Evolutionary conservation across 2,797 vertebrate species (phyloP), one percentile per base, ranked within the genome.

Genomic region (Diglossa cyanea): DNA sequence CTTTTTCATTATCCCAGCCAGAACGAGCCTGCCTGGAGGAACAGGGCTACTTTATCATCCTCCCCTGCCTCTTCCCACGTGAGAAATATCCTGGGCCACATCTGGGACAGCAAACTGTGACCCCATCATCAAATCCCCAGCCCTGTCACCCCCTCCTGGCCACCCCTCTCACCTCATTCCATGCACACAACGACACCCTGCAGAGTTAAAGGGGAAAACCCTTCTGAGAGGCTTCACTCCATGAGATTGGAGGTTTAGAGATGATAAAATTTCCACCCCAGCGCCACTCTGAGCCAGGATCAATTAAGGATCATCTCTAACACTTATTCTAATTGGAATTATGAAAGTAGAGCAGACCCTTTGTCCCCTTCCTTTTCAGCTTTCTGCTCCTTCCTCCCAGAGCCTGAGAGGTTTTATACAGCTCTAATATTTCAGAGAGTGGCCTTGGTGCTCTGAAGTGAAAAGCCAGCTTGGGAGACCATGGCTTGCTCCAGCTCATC

Each of bases 1-100:
- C 62, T 72, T 93, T 75, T 76, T 84, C 94, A 96, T 96, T 93
- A 93, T 47, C 93, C 86, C 86, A 85, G 77, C 83, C 30, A 87
- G 80, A 30, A 75, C 62, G 86, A 78, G 88, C 55, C 66, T 20
- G 84, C 44, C 86, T 87, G 81, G 28, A 63, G 86, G 63, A 85
- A 15, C 40, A 53, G 30, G n/a, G 61, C 60, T 92, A 89, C 78
- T 87, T 93, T 45, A 66, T 82, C 74, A 45, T 39, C 71, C 55
- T 81, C 37, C 37, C 48, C 53, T 63, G 77, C 55, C 63, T 71
- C 91, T 66, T 31, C 30, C 65, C 39, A 40, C 1, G 0, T 1
- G 6, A 88, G 58, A 16, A 35, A 40, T 1, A 11, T 18, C 73
- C 80, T 44, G 44, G 61, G 50, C 35, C 58, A 66, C 8, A 10